Conservation (phyloP, 2,797 vertebrate species). For the Podargus strigoides region DNA sequence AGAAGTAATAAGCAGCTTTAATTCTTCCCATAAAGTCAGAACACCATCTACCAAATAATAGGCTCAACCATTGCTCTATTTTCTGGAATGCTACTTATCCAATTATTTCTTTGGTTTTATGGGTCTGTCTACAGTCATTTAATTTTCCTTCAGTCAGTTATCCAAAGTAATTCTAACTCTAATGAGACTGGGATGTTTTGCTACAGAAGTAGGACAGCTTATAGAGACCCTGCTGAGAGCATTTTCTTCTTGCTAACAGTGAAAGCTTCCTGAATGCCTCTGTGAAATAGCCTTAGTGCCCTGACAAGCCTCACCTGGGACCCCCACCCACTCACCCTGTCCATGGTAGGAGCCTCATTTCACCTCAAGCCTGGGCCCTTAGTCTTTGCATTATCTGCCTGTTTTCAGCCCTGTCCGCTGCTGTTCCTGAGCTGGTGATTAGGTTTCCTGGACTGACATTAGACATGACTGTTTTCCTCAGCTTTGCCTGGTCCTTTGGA, state of each 20-base stretch:
- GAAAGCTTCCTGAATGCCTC: background rate
- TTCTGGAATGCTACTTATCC: conserved; percentile 34
- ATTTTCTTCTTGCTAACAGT: background rate
- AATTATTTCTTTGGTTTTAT: conserved; percentile 58
- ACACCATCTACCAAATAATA: conserved; percentile 42
- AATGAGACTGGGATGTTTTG: conserved; percentile 35
- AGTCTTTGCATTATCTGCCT: background rate
- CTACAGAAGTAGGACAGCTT: background rate
- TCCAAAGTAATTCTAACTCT: conserved; percentile 53
- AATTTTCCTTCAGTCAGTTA: conserved; percentile 42
- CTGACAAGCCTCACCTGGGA: background rate
- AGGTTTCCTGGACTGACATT: background rate
- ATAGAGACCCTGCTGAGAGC: background rate
- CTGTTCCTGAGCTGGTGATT: background rate
- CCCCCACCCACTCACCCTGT: background rate
- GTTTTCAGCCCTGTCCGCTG: background rate
- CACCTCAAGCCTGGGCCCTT: background rate
- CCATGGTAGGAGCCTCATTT: background rate
- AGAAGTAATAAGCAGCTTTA: conserved; percentile 41
- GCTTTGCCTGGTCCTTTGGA: background rate
- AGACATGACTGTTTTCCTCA: background rate
- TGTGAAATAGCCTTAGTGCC: background rate
- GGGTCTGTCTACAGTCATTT: conserved; percentile 24
- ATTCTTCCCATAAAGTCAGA: conserved; percentile 19
- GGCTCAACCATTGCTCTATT: background rate